phyloP scores from a whole-genome alignment of 2,113 vertebrate genomes.

The Okapia johnstoni region DNA sequence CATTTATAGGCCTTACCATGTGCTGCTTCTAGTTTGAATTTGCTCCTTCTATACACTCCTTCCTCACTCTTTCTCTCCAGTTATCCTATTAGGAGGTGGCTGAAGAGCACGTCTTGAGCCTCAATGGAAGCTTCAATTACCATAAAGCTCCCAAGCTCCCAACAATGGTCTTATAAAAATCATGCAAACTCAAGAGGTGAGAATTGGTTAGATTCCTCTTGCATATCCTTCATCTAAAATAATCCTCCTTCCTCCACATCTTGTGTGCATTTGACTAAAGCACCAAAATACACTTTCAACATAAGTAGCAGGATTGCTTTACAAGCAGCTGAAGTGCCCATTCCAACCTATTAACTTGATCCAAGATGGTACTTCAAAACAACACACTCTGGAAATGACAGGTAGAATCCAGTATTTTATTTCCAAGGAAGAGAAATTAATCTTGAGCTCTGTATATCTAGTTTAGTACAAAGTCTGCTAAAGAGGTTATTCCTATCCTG shows the following conservation, averaged over 20 bases:
- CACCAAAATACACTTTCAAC: conserved; percentile 34
- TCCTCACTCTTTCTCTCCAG: conserved; percentile 11
- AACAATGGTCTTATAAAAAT: conserved; percentile 11
- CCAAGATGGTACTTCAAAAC: conserved; percentile 37
- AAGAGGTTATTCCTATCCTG: background rate
- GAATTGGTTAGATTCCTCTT: background rate
- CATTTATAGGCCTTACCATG: background rate
- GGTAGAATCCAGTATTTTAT: conserved; percentile 20
- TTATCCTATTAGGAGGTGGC: background rate
- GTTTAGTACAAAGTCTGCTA: conserved; percentile 29
- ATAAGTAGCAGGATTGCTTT: background rate
- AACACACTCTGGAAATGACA: background rate
- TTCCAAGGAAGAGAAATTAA: conserved; percentile 23
- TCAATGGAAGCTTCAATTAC: conserved; percentile 3
- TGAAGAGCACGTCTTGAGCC: conserved; percentile 15
- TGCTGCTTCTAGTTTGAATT: background rate
- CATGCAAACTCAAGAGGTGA: conserved; percentile 33
- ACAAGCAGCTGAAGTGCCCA: background rate
- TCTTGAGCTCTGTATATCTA: background rate
- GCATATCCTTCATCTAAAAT: conserved; percentile 25
- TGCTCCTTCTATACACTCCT: background rate
- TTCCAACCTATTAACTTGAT: conserved; percentile 28
- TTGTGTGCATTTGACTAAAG: conserved; percentile 30
- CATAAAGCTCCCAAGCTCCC: background rate
- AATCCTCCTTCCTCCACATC: background rate